Conservation (phyloP, 1,140 invertebrate genomes). For the Drosophila prosaltans region DNA sequence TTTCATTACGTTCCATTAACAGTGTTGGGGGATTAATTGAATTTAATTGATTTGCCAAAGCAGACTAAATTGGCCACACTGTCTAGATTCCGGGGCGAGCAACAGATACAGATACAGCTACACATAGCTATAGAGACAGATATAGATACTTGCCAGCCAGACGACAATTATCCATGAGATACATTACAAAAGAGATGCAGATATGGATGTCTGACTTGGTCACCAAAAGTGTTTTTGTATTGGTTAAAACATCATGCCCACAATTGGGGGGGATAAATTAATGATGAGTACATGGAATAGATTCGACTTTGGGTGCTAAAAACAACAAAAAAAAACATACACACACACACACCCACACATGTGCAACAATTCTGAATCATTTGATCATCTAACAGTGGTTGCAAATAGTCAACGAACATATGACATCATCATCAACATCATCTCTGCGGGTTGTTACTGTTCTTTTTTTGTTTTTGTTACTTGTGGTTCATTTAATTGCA, state of each 20-base stretch:
- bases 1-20: conserved; percentile 83
- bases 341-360: background rate
- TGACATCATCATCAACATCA: conserved; percentile 67
- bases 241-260: conserved; percentile 20
- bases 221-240: conserved; percentile 26
- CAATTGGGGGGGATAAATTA: conserved; percentile 60
- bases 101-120: conserved; percentile 46
- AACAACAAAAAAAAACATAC: conserved; percentile 10
- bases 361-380: conserved; percentile 40
- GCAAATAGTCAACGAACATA: conserved; percentile 57
- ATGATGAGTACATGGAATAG: conserved; percentile 77
- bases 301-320: conserved; percentile 64
- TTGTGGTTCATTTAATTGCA: conserved; percentile 64
- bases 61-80: conserved; percentile 83
- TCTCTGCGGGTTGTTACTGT: conserved; percentile 60
- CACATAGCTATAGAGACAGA: background rate
- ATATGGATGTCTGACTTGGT: conserved; percentile 38
- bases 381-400: conserved; percentile 76
- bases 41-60: conserved; percentile 83
- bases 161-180: conserved; percentile 60
- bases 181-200: conserved; percentile 43
- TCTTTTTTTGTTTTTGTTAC: conserved; percentile 23
- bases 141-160: conserved; percentile 35
- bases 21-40: conserved; percentile 83
- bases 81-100: conserved; percentile 75